Base-by-base conservation (phyloP, 1,140 invertebrate genomes). In the Magallana angulata region DNA sequence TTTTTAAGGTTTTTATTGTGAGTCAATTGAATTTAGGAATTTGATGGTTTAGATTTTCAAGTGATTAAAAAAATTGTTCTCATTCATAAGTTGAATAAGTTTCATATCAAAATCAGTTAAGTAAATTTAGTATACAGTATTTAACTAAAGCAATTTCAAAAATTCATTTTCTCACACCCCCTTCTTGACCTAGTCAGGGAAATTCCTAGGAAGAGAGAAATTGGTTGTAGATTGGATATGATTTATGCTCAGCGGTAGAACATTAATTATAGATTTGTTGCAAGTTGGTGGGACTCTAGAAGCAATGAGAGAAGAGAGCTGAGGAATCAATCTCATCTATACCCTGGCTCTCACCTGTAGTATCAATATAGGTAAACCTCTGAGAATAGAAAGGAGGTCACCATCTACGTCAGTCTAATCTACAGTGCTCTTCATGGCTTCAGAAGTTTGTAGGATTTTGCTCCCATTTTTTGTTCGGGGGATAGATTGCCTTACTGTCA, bases 321-420 rank as follows among this genome's bases (percentile, higher is more conserved):
- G 24, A 12, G 68, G 68, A 18, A 12, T 64, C 60, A 64, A 16
- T 64, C 60, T 64, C 12, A 30, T 30, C 5, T 18, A 30, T 7
- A 30, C 11, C 24, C 36, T 71, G 7, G 12, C 11, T 71, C 12
- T 71, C 68, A 71, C 68, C 68, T 71, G 68, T 11, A 8, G 36
- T 12, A 71, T 71, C 11, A 71, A 12, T 71, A 71, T 71, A 24
- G 68, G 68, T 71, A 71, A 36, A 71, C 68, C 68, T 71, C 68
- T 71, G 5, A 71, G 36, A 71, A 30, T 36, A 71, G 68, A 71
- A 71, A 71, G 8, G 24, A 24, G 68, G 68, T 71, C 68, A 71
- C 24, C 14, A 71, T 71, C 12, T 71, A 71, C 68, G 68, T 71
- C 68, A 71, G 18, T 11, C 68, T 71, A 30, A 30, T 71, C 68